phyloP scores from a whole-genome alignment of 2,113 vertebrate genomes.

The Caretta caretta region DNA sequence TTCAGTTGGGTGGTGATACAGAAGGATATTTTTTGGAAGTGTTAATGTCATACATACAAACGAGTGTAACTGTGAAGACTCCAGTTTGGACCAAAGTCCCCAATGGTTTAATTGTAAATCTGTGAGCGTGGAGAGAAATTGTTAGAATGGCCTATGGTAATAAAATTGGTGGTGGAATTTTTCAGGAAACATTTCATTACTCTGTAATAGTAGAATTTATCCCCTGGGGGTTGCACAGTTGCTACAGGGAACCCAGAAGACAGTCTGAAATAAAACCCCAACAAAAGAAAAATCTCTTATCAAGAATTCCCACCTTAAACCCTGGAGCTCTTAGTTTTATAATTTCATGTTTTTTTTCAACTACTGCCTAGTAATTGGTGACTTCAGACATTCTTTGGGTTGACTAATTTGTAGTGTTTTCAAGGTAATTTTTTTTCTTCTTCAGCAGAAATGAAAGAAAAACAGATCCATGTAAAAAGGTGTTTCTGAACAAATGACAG shows the following conservation, averaged over 20 bases:
- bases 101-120: conserved; percentile 30
- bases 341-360: background rate
- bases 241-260: conserved; percentile 53
- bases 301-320: conserved; percentile 53
- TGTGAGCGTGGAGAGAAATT: conserved; percentile 36
- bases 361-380: conserved; percentile 32
- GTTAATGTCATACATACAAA: background rate
- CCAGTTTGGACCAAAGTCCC: background rate
- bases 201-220: conserved; percentile 52
- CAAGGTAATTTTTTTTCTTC: background rate
- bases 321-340: background rate
- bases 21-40: background rate
- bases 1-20: background rate
- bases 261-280: conserved; percentile 58
- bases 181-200: conserved; percentile 60
- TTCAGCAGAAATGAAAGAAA: background rate
- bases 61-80: background rate
- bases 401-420: background rate
- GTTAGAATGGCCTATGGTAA: conserved; percentile 38
- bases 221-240: conserved; percentile 48
- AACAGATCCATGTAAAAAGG: background rate
- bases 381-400: background rate
- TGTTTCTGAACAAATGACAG: background rate
- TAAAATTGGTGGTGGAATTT: conserved; percentile 59
- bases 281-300: conserved; percentile 60